Evolutionary conservation across 2,888 invertebrate genomes (phyloP).

Genomic region (Pimpla rufipes): DNA sequence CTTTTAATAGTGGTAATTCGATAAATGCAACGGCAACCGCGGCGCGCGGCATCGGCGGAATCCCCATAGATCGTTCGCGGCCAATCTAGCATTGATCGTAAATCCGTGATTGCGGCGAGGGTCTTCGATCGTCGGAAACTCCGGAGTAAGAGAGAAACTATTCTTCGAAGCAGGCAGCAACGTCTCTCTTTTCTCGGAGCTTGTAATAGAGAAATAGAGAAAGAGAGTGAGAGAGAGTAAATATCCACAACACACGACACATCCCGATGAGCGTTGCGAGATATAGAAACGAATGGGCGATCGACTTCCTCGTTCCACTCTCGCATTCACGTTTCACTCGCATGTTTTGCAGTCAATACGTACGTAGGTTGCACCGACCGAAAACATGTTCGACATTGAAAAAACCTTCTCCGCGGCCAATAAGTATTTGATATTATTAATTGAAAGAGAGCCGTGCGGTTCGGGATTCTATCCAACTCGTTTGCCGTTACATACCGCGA

Average conservation of each 20-base stretch:
- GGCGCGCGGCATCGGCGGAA: constrained; percentile 57
- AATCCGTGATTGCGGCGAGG: constrained; percentile 59
- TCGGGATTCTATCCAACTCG: constrained; percentile 41
- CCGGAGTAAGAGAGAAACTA: constrained; percentile 30
- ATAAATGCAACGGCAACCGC: constrained; percentile 38
- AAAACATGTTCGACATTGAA: constrained; percentile 32
- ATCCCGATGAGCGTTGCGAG: constrained; percentile 38
- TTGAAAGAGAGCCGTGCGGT: constrained; percentile 18
- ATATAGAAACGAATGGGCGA: constrained; percentile 23
- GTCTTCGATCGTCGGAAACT: constrained; percentile 43
- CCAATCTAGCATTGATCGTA: constrained; percentile 58
- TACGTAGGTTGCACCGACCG: constrained; percentile 13
- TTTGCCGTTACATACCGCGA: constrained; percentile 39
- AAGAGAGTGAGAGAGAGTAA: not conserved
- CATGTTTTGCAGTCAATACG: constrained; percentile 5
- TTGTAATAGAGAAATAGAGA: constrained; percentile 8
- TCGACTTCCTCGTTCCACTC: constrained; percentile 70
- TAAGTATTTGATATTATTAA: constrained; percentile 36
- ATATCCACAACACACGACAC: constrained; percentile 11
- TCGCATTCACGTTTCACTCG: constrained; percentile 55
- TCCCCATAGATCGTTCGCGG: constrained; percentile 55
- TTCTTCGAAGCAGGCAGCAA: constrained; percentile 35
- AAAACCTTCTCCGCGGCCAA: not conserved
- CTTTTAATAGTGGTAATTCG: constrained; percentile 10
- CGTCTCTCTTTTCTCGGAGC: constrained; percentile 41